Evolutionary conservation across 1,140 invertebrate genomes (phyloP).

Genomic region (Meloidogyne chitwoodi): DNA sequence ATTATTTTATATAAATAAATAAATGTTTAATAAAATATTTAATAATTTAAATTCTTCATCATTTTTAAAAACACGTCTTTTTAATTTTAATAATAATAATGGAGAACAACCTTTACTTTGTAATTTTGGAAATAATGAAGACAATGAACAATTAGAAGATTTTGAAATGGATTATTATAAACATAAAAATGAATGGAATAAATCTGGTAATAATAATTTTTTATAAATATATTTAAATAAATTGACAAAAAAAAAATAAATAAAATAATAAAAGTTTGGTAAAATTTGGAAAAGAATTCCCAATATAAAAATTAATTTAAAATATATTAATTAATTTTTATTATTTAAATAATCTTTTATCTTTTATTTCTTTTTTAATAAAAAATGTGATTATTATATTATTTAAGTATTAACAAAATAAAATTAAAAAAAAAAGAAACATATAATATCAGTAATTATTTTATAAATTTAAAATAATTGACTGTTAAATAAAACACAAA

Average conservation of each 20-base stretch:
- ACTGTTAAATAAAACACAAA: too few species aligned
- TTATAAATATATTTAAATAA: neutral
- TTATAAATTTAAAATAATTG: too few species aligned
- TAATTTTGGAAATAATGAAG: conserved; percentile 1
- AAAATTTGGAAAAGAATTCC: too few species aligned
- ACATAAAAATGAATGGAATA: neutral
- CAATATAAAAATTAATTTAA: too few species aligned
- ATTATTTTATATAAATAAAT: neutral
- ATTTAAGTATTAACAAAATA: too few species aligned
- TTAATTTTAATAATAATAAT: neutral
- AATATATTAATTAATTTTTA: too few species aligned
- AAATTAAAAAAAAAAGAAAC: too few species aligned
- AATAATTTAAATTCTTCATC: neutral
- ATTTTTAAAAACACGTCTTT: conserved; percentile 1
- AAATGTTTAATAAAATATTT: neutral
- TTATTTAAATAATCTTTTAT: too few species aligned
- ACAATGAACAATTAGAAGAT: neutral
- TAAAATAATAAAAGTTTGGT: too few species aligned
- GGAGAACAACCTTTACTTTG: neutral
- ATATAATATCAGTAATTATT: too few species aligned
- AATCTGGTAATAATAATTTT: neutral
- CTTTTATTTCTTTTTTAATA: too few species aligned
- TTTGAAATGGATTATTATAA: neutral
- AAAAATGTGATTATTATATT: too few species aligned
- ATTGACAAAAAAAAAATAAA: neutral